Base-by-base conservation (phyloP, 2,888 invertebrate species). In the Cosmopolites sordidus region DNA sequence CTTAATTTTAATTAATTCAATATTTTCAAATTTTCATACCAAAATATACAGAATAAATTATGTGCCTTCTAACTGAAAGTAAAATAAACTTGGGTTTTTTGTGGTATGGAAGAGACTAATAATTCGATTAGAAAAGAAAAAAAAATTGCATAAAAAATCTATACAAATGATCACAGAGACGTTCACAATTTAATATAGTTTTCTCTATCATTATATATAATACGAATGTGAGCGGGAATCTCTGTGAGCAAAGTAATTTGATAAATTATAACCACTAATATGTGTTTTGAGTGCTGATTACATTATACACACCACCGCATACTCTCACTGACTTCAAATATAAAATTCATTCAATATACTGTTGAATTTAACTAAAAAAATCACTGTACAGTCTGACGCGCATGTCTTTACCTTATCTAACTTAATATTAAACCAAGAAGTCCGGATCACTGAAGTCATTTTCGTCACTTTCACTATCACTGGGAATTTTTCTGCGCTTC, bases 401-500 rank as follows among this genome's bases (percentile, higher is more conserved):
- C 33, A 59, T 65, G 52, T 27, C 53, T 54, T 41, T 51, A 58
- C 51, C 54, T 58, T 54, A 57, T 46, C 47, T 37, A 41, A 33
- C 17, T 39, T 18, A 39, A 54, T 51, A 58, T 68, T 73, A 74
- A 69, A 73, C 73, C 71, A 72, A 69, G 60, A 71, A 75, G 67
- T 75, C 75, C 54, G 75, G 75, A 69, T 84, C 84, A 76, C 84
- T 84, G 70, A 74, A 80, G 71, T 84, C 81, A 67, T 82, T 83
- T 62, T 80, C 84, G 42, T 58, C 64, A 72, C 80, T 81, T 58
- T 84, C 84, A 57, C 81, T 81, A 58, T 79, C 80, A 61, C 78
- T 77, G 48, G 75, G 70, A 46, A 78, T 70, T 67, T 77, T 77
- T 73, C 78, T 77, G 58, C 79, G 76, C 67, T 80, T 81, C 69